phyloP scores from a whole-genome alignment of 2,797 vertebrate species.

The Tapirus indicus region DNA sequence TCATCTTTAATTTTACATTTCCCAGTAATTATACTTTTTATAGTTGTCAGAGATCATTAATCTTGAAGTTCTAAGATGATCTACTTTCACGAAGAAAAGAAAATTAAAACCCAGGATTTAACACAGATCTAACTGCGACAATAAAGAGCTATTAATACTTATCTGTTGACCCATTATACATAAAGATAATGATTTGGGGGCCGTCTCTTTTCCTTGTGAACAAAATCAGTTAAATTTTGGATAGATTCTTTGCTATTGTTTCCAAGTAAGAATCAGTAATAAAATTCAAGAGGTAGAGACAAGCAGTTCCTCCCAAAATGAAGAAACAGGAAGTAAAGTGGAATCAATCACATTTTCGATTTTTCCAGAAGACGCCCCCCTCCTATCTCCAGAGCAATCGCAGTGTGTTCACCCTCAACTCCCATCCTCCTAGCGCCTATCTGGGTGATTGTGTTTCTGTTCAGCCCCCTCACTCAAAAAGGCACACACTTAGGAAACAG shows the following conservation, averaged over 20 bases:
- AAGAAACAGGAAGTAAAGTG: background rate
- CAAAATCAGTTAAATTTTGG: background rate
- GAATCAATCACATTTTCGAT: background rate
- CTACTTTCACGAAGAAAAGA: background rate
- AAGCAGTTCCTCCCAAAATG: background rate
- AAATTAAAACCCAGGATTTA: background rate
- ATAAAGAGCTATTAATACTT: background rate
- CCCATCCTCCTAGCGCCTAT: rapidly evolving
- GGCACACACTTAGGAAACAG: conserved; percentile 29
- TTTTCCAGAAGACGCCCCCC: background rate
- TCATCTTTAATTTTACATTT: background rate
- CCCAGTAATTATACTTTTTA: background rate
- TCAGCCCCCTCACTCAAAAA: background rate
- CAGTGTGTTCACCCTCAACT: background rate
- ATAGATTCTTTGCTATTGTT: background rate
- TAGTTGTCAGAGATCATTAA: background rate
- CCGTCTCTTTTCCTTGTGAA: background rate
- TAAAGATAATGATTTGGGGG: background rate
- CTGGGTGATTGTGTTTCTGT: background rate
- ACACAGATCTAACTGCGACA: background rate
- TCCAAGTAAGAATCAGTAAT: background rate
- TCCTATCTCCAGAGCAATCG: background rate
- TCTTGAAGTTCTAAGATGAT: conserved; percentile 28
- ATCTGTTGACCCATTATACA: background rate
- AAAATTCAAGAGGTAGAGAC: background rate